Evolutionary conservation across 2,113 vertebrate genomes (phyloP), one percentile per base, ranked within the genome.

Genomic region (Festucalex cinctus): DNA sequence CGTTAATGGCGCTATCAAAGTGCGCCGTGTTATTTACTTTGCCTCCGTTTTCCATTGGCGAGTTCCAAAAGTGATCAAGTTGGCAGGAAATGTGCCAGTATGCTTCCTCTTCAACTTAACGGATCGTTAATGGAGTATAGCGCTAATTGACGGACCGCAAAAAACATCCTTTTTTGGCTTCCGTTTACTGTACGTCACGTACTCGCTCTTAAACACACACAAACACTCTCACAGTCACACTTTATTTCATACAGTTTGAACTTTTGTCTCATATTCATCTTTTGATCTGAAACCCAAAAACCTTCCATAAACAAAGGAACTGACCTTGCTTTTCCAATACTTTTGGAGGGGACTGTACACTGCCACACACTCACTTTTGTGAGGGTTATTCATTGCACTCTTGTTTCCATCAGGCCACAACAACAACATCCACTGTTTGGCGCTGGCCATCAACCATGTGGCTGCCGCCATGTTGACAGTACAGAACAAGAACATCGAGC

Each of bases 371-470:
- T 70, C 1, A 36, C 13, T 66, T 69, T 43, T 69, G 20, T 61
- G 2, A 44, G 74, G 75, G 48, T 61, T 36, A 37, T 76, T 68
- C 10, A 17, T 51, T n/a, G 24, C 14, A 13, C 37, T 12, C 14
- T n/a, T 22, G 9, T 53, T 36, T 65, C n/a, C 41, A 9, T 54
- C 70, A 98, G 95, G 95, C 26, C 93, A 94, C 81, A 92, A 88
- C 78, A 98, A 98, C 89, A 98, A 98, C 86, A 91, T 93, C 75
- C 95, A 98, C 83, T 98, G 96, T 86, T 80, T 97, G 77, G 94
- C 94, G 59, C 91, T 90, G 65, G 93, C 93, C 16, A 91, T 98
- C 71, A 95, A 94, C 73, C 94, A 96, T 44, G 84, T 97, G 16
- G 87, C 93, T 1, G 94, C 94, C 8, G 95, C 95, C n/a, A 95